A percentile compares a stretch with the other conserved stretches of the same genome.
Conservation (phyloP, 2,888 invertebrate genomes). For the Congeria kusceri region DNA sequence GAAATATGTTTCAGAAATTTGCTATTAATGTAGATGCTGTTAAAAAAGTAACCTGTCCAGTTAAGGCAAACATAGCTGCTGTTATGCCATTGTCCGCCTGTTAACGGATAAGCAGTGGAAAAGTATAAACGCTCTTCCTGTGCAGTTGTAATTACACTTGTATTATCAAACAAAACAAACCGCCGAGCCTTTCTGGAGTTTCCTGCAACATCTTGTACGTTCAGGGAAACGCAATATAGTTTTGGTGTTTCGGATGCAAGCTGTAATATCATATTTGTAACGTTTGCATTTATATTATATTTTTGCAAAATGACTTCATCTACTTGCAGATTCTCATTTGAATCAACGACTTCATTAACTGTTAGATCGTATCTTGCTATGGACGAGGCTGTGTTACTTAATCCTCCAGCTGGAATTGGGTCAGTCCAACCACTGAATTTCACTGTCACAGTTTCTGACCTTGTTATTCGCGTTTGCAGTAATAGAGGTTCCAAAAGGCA, state of each 20-base stretch:
- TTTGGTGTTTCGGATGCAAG: slow-evolving; percentile 22
- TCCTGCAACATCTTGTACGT: slow-evolving; percentile 59
- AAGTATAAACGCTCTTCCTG: too few species aligned
- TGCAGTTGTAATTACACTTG: too few species aligned
- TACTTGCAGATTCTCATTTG: not conserved
- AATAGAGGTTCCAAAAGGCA: slow-evolving; percentile 8
- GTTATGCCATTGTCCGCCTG: too few species aligned
- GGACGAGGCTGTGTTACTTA: not conserved
- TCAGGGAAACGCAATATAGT: slow-evolving; percentile 54
- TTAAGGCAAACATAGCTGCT: too few species aligned
- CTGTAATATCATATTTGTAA: not conserved
- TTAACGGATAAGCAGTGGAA: too few species aligned
- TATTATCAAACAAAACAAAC: too few species aligned
- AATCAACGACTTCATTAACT: slow-evolving; percentile 13
- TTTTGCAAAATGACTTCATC: not conserved
- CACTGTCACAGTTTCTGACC: slow-evolving; percentile 1
- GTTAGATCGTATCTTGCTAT: slow-evolving; percentile 25
- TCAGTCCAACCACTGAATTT: slow-evolving; percentile 26
- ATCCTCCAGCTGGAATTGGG: slow-evolving; percentile 16
- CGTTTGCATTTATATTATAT: not conserved
- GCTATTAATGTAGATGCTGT: too few species aligned
- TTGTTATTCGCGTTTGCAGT: not conserved
- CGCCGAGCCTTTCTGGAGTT: slow-evolving; percentile 38
- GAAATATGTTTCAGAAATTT: too few species aligned
- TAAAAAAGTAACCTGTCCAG: too few species aligned